These are phyloP conservation scores for Lagocephalus sceleratus DNA, from an alignment of 2,797 vertebrate genomes.

Conservation along the genomic window DNA sequence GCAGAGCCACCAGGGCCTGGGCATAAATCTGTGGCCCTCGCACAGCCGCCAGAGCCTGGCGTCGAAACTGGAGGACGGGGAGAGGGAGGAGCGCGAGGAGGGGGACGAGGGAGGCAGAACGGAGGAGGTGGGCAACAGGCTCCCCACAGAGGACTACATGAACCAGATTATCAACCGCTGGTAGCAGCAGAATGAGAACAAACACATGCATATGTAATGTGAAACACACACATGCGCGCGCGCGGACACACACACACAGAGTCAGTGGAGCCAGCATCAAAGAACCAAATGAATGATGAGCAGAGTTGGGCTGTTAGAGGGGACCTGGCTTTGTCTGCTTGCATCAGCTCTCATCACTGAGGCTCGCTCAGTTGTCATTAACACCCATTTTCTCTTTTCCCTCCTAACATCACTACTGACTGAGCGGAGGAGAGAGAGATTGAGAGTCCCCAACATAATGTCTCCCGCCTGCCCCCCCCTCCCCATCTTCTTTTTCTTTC, in stretches of 20 bases:
- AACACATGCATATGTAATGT: constrained; percentile 46
- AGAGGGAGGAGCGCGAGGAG: constrained; percentile 72
- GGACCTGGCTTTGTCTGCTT: constrained; percentile 43
- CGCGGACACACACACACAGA: constrained; percentile 12
- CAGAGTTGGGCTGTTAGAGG: constrained; percentile 36
- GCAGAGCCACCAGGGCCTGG: constrained; percentile 80
- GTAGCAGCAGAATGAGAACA: constrained; percentile 78
- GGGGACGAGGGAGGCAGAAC: constrained; percentile 74
- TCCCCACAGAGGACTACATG: constrained; percentile 98
- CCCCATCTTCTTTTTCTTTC: constrained; percentile 32
- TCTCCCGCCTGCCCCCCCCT: constrained; percentile 12
- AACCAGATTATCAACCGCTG: constrained; percentile 99
- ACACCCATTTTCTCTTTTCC: constrained; percentile 38
- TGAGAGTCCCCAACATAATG: constrained; percentile 34
- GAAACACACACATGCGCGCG: constrained; percentile 30
- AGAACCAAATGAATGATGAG: constrained; percentile 39
- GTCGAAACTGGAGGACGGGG: constrained; percentile 62
- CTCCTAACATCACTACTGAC: constrained; percentile 47
- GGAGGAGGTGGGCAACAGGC: constrained; percentile 83
- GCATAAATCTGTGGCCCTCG: constrained; percentile 75
- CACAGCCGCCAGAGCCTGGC: constrained; percentile 50
- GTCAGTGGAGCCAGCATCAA: constrained; percentile 34
- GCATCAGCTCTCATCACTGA: constrained; percentile 51
- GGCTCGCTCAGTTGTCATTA: constrained; percentile 54
- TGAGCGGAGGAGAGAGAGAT: constrained; percentile 43